Base-by-base conservation (phyloP, 2,113 vertebrate species). In the Himantopus leucocephalus region DNA sequence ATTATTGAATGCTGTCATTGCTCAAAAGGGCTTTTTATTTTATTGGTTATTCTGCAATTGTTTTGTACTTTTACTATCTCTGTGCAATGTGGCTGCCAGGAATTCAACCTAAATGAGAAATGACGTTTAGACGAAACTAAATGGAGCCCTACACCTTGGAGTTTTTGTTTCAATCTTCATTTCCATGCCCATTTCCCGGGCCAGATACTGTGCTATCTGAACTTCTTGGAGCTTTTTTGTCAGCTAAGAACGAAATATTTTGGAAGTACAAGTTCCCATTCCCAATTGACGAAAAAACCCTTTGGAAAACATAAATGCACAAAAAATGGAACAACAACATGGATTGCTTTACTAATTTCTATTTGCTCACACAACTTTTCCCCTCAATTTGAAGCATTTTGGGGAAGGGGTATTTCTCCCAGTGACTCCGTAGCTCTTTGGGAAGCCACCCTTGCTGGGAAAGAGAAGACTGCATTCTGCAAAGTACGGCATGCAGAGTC, bases 1-100 rank as follows among this genome's bases (percentile, higher is more conserved):
- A 94, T 98, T 97, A 97, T 93, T 80, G 92, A 97, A 81, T 92
- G 87, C 48, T 93, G 88, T 88, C 95, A 82, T 86, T 90, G 92
- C 82, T 96, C 89, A 71, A 87, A 96, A 85, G 55, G n/a, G 92
- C 96, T 77, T 95, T 94, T 96, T 83, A 68, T 98, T 98, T 97
- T 90, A 87, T 94, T 97, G 85, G 84, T 75, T 95, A 58, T 79
- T 83, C 85, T 84, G 76, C 50, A 91, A 95, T 94, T 95, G 59
- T 85, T 96, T 95, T 68, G 45, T 90, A 55, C 35, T 95, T 85
- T 63, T 58, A 79, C 30, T 78, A 66, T 81, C 0, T 53, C 47
- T 85, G 47, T 48, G 72, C 71, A 75, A 55, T n/a, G 66, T 41
- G 50, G 43, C 47, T 95, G 60, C 73, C 83, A 56, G 94, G 63